Base-by-base conservation (phyloP, 1,140 invertebrate species). In the Delia radicum region DNA sequence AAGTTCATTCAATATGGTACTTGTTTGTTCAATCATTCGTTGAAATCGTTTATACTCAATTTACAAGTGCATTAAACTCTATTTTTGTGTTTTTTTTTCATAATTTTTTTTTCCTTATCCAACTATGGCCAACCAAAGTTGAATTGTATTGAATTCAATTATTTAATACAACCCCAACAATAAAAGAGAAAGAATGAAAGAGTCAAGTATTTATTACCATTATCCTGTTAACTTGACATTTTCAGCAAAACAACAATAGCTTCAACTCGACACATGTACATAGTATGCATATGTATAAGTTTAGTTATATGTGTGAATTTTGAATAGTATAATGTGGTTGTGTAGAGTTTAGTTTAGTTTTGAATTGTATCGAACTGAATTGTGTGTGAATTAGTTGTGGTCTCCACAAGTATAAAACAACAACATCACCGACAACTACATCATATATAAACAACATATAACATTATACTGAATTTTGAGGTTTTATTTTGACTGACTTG, bases 201-300 rank as follows among this genome's bases (percentile, higher is more conserved):
- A 67, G 63, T 67, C 63, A 73, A 73, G 29, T 33, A 73, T 83
- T 83, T 83, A 83, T 83, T 82, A 82, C 82, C 83, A 83, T 83
- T 83, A 83, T 83, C 81, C 81, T 83, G 81, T 83, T 83, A 83
- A 83, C 81, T 81, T 78, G 79, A 83, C 83, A 80, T 83, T 81
- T 83, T 82, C 79, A 29, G 79, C 81, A 79, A 76, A 78, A 75
- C 77, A 75, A 55, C 63, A 67, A 67, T 28, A 67, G 15, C 26
- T 6, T 37, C 48, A 55, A 21, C 48, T 15, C 1, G 1, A 55
- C 46, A 55, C 46, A 55, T 5, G 21, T 75, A 74, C 18, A 76
- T 80, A 81, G 82, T 83, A 82, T 78, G 80, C 83, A 83, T 83
- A 82, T 83, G 81, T 81, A 48, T 48, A 3, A 5, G 42, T 5